These are phyloP conservation scores for Echinarachnius parma DNA, from an alignment of 53 echinoderm and acorn worm species.

Conservation along the genomic window DNA sequence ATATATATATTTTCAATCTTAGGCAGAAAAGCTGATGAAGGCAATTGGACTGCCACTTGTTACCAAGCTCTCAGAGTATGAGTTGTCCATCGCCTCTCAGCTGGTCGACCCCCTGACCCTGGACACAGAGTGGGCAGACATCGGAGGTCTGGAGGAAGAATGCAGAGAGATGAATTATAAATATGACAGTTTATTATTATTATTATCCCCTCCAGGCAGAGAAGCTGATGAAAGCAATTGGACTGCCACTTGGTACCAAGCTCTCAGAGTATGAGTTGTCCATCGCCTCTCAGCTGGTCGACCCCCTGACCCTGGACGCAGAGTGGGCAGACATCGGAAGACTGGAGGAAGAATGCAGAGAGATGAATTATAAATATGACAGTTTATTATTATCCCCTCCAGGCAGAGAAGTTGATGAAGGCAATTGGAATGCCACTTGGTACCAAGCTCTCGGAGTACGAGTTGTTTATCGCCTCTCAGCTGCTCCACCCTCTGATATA, in stretches of 20 bases:
- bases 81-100: constrained; percentile 90
- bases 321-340: constrained; percentile 91
- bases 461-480: constrained; percentile 89
- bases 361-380: too few relatives aligned
- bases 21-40: constrained; percentile 91
- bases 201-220: constrained; percentile 72
- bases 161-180: constrained; percentile 79
- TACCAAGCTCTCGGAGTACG: constrained; percentile 80
- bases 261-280: constrained; percentile 92
- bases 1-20: too few relatives aligned
- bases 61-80: constrained; percentile 80
- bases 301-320: constrained; percentile 67
- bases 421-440: constrained; percentile 62
- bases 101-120: constrained; percentile 79
- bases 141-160: constrained; percentile 75
- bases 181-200: too few relatives aligned
- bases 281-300: constrained; percentile 87
- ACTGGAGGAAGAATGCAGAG: constrained; percentile 63
- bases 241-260: constrained; percentile 50
- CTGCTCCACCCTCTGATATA: constrained; percentile 77
- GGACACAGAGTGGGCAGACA: constrained; percentile 72
- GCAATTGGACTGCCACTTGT: constrained; percentile 62
- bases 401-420: constrained; percentile 91
- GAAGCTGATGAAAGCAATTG: constrained; percentile 81
- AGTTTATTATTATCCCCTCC: too few relatives aligned